Percentiles rank a stretch among this genome's conserved stretches.
phyloP scores from a whole-genome alignment of 2,113 vertebrate species.

The Machaerirhynchus nigripectus region DNA sequence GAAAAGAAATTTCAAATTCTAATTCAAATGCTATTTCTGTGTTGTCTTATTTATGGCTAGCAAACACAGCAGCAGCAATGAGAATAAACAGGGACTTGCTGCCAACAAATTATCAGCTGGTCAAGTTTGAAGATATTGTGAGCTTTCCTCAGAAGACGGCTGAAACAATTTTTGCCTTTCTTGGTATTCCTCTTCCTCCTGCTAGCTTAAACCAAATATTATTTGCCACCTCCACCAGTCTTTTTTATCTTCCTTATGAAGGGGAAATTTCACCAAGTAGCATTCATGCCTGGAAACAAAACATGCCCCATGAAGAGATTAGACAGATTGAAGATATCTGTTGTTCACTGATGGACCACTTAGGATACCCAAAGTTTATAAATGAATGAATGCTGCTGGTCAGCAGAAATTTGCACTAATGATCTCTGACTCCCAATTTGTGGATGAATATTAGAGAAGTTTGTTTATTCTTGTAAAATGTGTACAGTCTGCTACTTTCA shows the following conservation, averaged over 20 bases:
- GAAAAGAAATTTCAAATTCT: slow-evolving; percentile 77
- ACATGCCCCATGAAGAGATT: slow-evolving; percentile 85
- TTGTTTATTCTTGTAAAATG: slow-evolving; percentile 81
- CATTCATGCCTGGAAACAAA: slow-evolving; percentile 84
- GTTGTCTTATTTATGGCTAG: slow-evolving; percentile 90
- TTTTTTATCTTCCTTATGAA: slow-evolving; percentile 93
- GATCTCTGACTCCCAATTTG: slow-evolving; percentile 51
- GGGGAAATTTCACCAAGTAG: slow-evolving; percentile 88
- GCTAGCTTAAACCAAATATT: slow-evolving; percentile 92
- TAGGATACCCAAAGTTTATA: slow-evolving; percentile 86
- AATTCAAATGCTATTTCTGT: slow-evolving; percentile 79
- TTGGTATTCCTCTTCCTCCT: slow-evolving; percentile 91
- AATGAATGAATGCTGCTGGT: slow-evolving; percentile 85
- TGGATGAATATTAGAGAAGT: slow-evolving; percentile 65
- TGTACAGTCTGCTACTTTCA: slow-evolving; percentile 66
- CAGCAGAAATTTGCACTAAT: slow-evolving; percentile 87
- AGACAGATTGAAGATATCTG: slow-evolving; percentile 86
- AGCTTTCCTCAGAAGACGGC: slow-evolving; percentile 84
- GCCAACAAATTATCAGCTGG: slow-evolving; percentile 75
- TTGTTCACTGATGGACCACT: slow-evolving; percentile 82
- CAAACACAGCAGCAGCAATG: slow-evolving; percentile 85
- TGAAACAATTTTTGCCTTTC: slow-evolving; percentile 85
- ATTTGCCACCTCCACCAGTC: slow-evolving; percentile 91
- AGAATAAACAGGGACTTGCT: slow-evolving; percentile 80
- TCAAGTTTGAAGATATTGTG: slow-evolving; percentile 94